These are phyloP conservation scores for Pseudochirops cupreus DNA, from an alignment of 2,797 vertebrate genomes.

Conservation along the genomic window DNA sequence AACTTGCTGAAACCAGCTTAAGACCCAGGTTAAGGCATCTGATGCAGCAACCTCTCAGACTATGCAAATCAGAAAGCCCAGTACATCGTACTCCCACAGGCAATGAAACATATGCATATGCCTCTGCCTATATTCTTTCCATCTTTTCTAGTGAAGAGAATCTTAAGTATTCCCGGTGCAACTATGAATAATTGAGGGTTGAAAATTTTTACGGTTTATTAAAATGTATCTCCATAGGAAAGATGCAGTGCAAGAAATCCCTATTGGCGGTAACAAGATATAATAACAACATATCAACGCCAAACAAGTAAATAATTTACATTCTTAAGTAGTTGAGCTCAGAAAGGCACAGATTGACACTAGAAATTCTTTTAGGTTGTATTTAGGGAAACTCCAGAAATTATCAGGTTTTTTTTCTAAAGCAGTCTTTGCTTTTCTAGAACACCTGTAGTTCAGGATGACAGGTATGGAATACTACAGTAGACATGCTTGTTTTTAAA, in stretches of 20 bases:
- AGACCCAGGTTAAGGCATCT: conserved; percentile 44
- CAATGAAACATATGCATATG: conserved; percentile 13
- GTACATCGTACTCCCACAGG: conserved; percentile 4
- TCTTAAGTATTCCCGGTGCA: conserved; percentile 61
- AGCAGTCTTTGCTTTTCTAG: not conserved
- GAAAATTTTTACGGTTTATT: conserved; percentile 38
- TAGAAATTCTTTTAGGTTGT: conserved; percentile 44
- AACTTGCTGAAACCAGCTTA: conserved; percentile 21
- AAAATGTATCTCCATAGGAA: conserved; percentile 54
- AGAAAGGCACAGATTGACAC: conserved; percentile 54
- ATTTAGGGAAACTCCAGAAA: conserved; percentile 52
- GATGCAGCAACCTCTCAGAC: not conserved
- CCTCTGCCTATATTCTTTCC: conserved; percentile 1
- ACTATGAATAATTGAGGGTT: conserved; percentile 57
- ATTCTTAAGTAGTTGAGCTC: conserved; percentile 60
- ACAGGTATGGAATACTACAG: conserved; percentile 8
- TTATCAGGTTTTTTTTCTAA: conserved; percentile 27
- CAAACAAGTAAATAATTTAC: conserved; percentile 73
- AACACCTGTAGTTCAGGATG: not conserved
- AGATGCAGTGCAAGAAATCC: conserved; percentile 49
- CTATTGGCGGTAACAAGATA: conserved; percentile 36
- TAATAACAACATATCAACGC: conserved; percentile 52
- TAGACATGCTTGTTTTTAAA: conserved; percentile 11
- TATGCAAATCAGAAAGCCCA: conserved; percentile 35
- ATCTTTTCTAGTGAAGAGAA: conserved; percentile 10